phyloP scores from a whole-genome alignment of 1,140 invertebrate species.

The Drosophila murphyi region DNA sequence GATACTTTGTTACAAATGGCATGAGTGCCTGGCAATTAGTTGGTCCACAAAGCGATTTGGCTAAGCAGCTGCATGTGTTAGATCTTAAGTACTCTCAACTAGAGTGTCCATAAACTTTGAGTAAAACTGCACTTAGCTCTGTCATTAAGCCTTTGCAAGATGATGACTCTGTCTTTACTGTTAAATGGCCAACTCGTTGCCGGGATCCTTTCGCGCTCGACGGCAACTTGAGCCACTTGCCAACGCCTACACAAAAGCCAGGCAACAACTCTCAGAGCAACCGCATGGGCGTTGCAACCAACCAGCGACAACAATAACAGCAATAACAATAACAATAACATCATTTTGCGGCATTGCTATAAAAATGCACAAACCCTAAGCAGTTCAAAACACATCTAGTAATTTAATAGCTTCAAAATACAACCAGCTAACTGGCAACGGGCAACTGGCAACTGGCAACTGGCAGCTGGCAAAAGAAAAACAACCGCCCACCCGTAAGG shows the following conservation, averaged over 20 bases:
- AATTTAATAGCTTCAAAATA: constrained; percentile 35
- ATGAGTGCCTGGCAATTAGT: neutral
- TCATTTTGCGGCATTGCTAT: constrained; percentile 40
- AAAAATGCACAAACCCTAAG: constrained; percentile 62
- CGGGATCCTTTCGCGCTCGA: constrained; percentile 11
- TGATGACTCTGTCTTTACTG: constrained; percentile 1
- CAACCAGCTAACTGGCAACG: constrained; percentile 25
- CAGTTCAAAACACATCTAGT: constrained; percentile 49
- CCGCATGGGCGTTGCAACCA: constrained; percentile 38
- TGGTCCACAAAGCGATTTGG: neutral
- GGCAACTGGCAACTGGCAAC: constrained; percentile 12
- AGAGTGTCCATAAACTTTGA: constrained; percentile 1
- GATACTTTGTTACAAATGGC: neutral
- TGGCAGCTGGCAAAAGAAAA: constrained; percentile 4
- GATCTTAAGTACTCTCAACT: neutral
- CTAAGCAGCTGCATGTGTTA: neutral
- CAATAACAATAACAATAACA: constrained; percentile 29
- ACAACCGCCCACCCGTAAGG: constrained; percentile 34
- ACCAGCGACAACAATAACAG: constrained; percentile 7
- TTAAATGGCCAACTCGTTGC: neutral
- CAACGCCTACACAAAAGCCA: constrained; percentile 25
- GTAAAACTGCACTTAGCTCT: neutral
- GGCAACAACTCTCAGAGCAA: neutral
- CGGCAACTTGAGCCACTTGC: neutral
- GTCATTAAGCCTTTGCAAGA: constrained; percentile 17